These are phyloP conservation scores for Hipposideros armiger DNA, from an alignment of 2,113 vertebrate genomes.

Conservation along the genomic window DNA sequence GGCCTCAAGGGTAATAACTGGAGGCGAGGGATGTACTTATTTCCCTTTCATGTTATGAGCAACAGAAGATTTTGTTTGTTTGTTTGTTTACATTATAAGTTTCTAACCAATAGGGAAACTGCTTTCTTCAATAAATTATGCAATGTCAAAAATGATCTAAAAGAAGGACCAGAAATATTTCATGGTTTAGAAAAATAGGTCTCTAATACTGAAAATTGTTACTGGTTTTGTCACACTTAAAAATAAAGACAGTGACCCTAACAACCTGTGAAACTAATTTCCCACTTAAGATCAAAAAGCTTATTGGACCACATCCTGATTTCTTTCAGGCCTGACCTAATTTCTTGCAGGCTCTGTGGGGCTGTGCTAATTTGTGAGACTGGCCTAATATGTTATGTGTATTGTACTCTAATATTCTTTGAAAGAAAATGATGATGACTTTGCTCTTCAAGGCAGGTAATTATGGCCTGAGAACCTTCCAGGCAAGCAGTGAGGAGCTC, in stretches of 20 bases:
- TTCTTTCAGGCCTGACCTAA: conserved; percentile 58
- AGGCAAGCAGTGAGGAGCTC: not conserved
- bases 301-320: conserved; percentile 47
- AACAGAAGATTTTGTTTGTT: not conserved
- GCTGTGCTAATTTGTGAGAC: conserved; percentile 45
- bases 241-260: conserved; percentile 23
- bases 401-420: conserved; percentile 57
- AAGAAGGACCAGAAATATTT: conserved; percentile 8
- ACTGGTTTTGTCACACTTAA: conserved; percentile 46
- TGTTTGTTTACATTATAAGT: not conserved
- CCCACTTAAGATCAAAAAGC: conserved; percentile 31
- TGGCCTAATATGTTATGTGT: conserved; percentile 12
- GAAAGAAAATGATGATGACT: conserved; percentile 31
- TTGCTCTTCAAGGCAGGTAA: conserved; percentile 20
- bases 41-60: not conserved
- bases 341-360: conserved; percentile 66
- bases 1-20: not conserved
- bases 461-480: not conserved
- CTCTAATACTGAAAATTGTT: conserved; percentile 26
- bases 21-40: not conserved
- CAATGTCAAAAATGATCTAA: not conserved
- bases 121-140: conserved; percentile 50
- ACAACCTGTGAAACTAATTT: conserved; percentile 45
- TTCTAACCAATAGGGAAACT: not conserved
- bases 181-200: conserved; percentile 15